Evolutionary conservation across 2,113 vertebrate species (phyloP).

Genomic region (Thermophis baileyi): DNA sequence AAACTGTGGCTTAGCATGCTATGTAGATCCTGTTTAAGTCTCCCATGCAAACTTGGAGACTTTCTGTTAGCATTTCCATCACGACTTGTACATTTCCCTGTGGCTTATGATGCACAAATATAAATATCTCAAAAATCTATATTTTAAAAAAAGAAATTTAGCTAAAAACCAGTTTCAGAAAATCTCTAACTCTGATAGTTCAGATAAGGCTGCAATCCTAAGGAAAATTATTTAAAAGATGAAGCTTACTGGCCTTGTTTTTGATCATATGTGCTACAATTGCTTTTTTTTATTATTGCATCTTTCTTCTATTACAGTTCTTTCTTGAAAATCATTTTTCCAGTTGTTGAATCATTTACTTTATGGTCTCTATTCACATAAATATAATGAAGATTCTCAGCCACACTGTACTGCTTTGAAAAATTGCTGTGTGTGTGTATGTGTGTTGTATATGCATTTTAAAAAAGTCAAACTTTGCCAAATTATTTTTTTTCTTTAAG

Average conservation of each 20-base stretch:
- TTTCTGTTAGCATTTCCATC: not conserved
- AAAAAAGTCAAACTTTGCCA: not conserved
- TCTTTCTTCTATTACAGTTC: not conserved
- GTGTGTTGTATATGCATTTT: not conserved
- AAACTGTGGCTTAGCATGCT: not conserved
- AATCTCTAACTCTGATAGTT: not conserved
- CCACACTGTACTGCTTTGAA: not conserved
- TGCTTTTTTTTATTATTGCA: not conserved
- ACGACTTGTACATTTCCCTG: not conserved
- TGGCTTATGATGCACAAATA: not conserved
- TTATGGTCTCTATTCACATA: not conserved
- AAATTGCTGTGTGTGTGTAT: not conserved
- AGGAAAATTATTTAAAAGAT: not conserved
- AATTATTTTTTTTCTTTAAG: not conserved
- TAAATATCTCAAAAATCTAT: accelerated
- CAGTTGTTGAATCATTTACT: not conserved
- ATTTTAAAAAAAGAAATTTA: not conserved
- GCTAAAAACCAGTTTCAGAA: accelerated
- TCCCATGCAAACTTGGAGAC: not conserved
- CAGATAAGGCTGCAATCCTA: not conserved
- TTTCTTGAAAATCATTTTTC: not conserved
- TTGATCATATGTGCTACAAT: not conserved
- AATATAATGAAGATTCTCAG: not conserved
- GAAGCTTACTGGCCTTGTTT: not conserved
- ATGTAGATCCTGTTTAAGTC: not conserved